These are phyloP conservation scores for Sympetrum striolatum DNA, from an alignment of 2,888 invertebrate genomes.

Conservation along the genomic window DNA sequence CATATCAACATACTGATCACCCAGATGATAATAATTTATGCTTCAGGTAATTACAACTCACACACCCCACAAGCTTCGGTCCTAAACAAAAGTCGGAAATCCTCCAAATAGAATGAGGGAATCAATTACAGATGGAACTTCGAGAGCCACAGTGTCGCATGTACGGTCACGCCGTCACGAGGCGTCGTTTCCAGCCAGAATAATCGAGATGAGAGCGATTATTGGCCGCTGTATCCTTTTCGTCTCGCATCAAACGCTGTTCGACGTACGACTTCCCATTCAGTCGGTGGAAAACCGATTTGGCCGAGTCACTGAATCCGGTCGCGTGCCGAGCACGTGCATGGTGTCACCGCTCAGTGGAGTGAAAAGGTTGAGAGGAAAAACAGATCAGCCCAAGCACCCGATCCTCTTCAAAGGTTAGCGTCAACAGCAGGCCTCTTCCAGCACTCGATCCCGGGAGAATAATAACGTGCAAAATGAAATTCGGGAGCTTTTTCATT, in stretches of 20 bases:
- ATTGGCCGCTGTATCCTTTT: neutral
- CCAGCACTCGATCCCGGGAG: neutral
- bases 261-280: neutral
- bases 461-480: neutral
- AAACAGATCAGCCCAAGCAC: neutral
- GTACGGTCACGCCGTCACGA: neutral
- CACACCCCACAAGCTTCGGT: no score
- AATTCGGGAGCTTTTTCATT: neutral
- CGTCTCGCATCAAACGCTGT: neutral
- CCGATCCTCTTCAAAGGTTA: neutral
- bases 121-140: neutral
- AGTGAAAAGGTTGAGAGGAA: neutral
- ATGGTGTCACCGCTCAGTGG: neutral
- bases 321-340: neutral
- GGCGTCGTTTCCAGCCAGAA: neutral
- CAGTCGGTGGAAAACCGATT: neutral
- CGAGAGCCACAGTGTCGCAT: neutral
- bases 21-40: no score
- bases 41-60: no score
- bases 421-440: neutral
- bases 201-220: neutral
- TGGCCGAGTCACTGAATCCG: neutral
- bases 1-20: no score
- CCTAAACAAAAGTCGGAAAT: no score
- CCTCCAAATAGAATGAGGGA: neutral